These are phyloP conservation scores for Hexactinellida sp. DNA, from an alignment of 37 sponge, comb jelly and placozoan species.

Conservation along the genomic window DNA sequence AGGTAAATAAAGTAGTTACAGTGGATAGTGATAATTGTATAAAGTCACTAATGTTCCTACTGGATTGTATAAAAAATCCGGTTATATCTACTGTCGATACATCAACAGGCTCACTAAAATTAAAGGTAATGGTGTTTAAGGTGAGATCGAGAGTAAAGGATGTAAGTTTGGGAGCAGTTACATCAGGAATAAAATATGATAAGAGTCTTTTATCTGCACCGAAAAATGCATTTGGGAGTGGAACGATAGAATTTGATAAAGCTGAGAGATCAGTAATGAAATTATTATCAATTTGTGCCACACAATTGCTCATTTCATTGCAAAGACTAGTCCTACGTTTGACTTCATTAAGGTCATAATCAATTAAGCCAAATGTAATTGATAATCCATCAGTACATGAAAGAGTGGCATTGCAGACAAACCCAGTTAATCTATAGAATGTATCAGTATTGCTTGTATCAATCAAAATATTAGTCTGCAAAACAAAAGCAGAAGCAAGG, in stretches of 20 bases:
- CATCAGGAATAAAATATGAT: slow-evolving; percentile 33
- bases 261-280: slow-evolving; percentile 28
- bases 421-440: slow-evolving; percentile 26
- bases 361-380: slow-evolving; percentile 35
- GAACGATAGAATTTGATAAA: neutral
- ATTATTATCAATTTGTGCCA: slow-evolving; percentile 52
- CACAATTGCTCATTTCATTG: slow-evolving; percentile 20
- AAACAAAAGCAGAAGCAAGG: slow-evolving; percentile 29
- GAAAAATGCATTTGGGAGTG: neutral
- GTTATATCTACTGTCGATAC: neutral
- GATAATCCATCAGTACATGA: neutral
- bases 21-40: neutral
- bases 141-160: slow-evolving; percentile 54
- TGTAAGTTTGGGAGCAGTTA: slow-evolving; percentile 34
- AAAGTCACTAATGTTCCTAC: neutral
- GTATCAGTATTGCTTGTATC: neutral
- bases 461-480: slow-evolving; percentile 19
- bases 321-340: slow-evolving; percentile 34
- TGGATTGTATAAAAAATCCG: neutral
- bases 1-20: neutral
- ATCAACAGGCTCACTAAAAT: slow-evolving; percentile 53
- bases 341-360: slow-evolving; percentile 39
- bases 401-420: neutral
- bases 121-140: slow-evolving; percentile 28
- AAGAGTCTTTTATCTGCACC: neutral